Conservation (phyloP, 2,113 vertebrate species). For the Esox niger region DNA sequence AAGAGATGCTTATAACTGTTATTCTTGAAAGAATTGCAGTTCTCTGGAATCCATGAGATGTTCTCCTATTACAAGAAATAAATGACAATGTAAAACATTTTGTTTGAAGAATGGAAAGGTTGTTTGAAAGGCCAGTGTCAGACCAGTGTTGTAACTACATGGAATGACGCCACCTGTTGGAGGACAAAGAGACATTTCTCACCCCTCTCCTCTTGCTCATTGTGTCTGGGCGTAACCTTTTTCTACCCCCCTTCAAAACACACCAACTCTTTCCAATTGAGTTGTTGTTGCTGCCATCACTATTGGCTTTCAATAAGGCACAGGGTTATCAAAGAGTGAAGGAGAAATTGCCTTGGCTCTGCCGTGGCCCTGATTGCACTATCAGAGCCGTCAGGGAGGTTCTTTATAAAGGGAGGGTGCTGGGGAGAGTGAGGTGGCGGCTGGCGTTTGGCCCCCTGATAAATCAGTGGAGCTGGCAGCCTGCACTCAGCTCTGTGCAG, state of each 20-base stretch:
- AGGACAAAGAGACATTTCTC: conserved; percentile 62
- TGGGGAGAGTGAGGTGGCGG: conserved; percentile 69
- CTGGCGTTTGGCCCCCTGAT: conserved; percentile 73
- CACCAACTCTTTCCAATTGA: conserved; percentile 76
- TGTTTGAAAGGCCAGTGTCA: conserved; percentile 39
- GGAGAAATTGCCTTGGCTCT: conserved; percentile 81
- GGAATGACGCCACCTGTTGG: conserved; percentile 68
- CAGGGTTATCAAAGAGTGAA: conserved; percentile 78
- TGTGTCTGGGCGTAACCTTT: conserved; percentile 42
- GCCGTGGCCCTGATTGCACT: conserved; percentile 80
- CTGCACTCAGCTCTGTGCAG: conserved; percentile 58
- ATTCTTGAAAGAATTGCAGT: no score
- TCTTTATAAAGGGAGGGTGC: conserved; percentile 75
- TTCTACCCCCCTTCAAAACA: conserved; percentile 58
- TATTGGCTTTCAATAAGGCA: conserved; percentile 72
- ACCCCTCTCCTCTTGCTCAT: conserved; percentile 59
- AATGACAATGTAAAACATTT: conserved; percentile 5
- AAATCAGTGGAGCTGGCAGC: conserved; percentile 75
- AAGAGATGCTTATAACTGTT: no score
- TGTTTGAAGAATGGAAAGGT: conserved; percentile 27
- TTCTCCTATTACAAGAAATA: no score
- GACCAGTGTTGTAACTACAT: conserved; percentile 32
- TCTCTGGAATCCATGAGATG: no score
- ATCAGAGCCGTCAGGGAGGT: conserved; percentile 80
- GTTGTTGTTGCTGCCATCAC: conserved; percentile 72